Percentiles rank a stretch among this genome's conserved stretches.
These are phyloP conservation scores for Anas acuta DNA, from an alignment of 2,797 vertebrate genomes.

Conservation along the genomic window DNA sequence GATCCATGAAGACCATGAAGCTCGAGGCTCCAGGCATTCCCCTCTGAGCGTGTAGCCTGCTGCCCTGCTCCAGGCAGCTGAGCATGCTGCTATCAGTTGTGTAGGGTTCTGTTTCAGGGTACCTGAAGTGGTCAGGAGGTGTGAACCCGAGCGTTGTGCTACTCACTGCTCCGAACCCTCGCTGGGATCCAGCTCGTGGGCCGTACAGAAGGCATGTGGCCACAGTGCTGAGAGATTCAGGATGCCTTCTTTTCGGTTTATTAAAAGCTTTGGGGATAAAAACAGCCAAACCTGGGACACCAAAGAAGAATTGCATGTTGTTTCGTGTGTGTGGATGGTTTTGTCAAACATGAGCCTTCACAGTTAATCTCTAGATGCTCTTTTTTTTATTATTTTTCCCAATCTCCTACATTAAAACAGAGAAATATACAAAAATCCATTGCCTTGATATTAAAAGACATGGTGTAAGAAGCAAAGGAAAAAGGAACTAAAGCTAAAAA, in stretches of 20 bases:
- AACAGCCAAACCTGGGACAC: not conserved
- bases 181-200: not conserved
- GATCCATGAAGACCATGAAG: not conserved
- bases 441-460: not conserved
- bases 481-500: not conserved
- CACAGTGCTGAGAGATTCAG: not conserved
- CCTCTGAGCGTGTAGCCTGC: rapidly evolving
- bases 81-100: too few species aligned
- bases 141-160: not conserved
- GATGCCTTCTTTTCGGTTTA: not conserved
- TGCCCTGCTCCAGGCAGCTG: not conserved
- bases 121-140: rapidly evolving
- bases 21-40: not conserved
- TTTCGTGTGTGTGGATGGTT: rapidly evolving
- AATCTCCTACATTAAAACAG: not conserved
- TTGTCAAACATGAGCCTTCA: not conserved
- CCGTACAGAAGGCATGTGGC: rapidly evolving
- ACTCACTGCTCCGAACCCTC: not conserved
- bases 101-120: not conserved
- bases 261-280: not conserved
- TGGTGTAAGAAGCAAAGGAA: not conserved
- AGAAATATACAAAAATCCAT: not conserved
- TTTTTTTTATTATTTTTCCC: not conserved
- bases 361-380: not conserved
- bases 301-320: not conserved